These are phyloP conservation scores for Microdon myrmicae DNA, from an alignment of 2,888 invertebrate species.

Conservation along the genomic window DNA sequence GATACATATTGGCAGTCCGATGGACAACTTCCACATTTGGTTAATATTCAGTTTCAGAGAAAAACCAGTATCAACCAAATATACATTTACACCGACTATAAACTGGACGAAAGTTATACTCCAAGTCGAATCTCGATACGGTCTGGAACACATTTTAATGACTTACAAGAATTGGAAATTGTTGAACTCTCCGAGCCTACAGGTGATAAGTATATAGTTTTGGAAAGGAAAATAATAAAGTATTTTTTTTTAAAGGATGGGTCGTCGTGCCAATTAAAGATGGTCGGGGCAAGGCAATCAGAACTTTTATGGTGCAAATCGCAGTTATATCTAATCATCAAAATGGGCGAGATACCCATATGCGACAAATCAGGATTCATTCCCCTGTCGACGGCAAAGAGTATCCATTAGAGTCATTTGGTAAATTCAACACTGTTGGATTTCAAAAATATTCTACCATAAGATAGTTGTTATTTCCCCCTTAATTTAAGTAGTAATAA, in stretches of 20 bases:
- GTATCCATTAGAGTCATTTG: slow-evolving; percentile 74
- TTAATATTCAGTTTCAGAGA: slow-evolving; percentile 94
- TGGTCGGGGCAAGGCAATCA: slow-evolving; percentile 84
- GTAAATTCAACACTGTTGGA: slow-evolving; percentile 83
- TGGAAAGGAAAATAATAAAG: not conserved
- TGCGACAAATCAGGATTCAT: slow-evolving; percentile 95
- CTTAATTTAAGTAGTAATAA: no score
- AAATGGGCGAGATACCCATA: slow-evolving; percentile 97
- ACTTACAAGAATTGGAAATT: slow-evolving; percentile 94
- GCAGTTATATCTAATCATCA: slow-evolving; percentile 98
- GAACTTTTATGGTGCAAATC: slow-evolving; percentile 96
- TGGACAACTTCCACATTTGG: slow-evolving; percentile 96
- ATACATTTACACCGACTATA: slow-evolving; percentile 97
- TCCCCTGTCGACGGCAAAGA: slow-evolving; percentile 77
- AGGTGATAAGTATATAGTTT: slow-evolving; percentile 65
- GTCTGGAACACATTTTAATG: slow-evolving; percentile 96
- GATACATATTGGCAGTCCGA: slow-evolving; percentile 99
- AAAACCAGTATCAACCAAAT: slow-evolving; percentile 96
- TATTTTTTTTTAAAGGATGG: slow-evolving; percentile 77
- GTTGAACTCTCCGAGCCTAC: slow-evolving; percentile 93
- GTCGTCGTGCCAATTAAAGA: slow-evolving; percentile 92
- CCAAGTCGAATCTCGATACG: slow-evolving; percentile 93
- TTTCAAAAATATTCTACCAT: slow-evolving; percentile 86
- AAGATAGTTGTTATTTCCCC: slow-evolving; percentile 72
- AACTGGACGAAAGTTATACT: slow-evolving; percentile 98